phyloP scores from a whole-genome alignment of 2,113 vertebrate genomes.

The Morone saxatilis region DNA sequence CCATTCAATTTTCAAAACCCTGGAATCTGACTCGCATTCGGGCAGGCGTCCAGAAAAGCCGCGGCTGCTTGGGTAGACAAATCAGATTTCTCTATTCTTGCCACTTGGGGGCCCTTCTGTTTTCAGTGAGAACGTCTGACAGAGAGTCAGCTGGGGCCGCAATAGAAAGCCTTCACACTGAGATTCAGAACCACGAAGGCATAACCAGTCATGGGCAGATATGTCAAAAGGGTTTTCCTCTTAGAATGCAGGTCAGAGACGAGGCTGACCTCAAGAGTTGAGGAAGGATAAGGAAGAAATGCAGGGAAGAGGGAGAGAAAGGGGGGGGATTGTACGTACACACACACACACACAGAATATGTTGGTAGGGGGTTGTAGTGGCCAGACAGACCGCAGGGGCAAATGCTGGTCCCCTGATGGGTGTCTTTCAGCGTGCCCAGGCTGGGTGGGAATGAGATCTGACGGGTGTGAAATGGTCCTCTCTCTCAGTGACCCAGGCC shows the following conservation, averaged over 20 bases:
- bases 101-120: constrained; percentile 40
- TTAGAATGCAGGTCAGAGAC: constrained; percentile 69
- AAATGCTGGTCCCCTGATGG: constrained; percentile 73
- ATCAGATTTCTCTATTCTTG: constrained; percentile 49
- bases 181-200: constrained; percentile 32
- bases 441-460: constrained; percentile 66
- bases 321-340: constrained; percentile 19
- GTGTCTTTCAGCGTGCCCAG: constrained; percentile 67
- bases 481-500: constrained; percentile 46
- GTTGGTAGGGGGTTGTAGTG: constrained; percentile 42
- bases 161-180: constrained; percentile 50
- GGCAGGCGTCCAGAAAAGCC: constrained; percentile 34
- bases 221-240: constrained; percentile 61
- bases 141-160: constrained; percentile 60
- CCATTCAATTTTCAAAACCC: constrained; percentile 50
- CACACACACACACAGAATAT: constrained; percentile 12
- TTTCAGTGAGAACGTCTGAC: constrained; percentile 65
- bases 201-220: constrained; percentile 52
- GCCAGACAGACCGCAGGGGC: constrained; percentile 58
- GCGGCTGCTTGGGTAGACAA: constrained; percentile 42
- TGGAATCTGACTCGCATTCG: constrained; percentile 32
- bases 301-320: neutral
- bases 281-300: constrained; percentile 48
- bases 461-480: constrained; percentile 74
- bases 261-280: constrained; percentile 67